phyloP scores from a whole-genome alignment of 2,113 vertebrate species.

The Chrysemys picta region DNA sequence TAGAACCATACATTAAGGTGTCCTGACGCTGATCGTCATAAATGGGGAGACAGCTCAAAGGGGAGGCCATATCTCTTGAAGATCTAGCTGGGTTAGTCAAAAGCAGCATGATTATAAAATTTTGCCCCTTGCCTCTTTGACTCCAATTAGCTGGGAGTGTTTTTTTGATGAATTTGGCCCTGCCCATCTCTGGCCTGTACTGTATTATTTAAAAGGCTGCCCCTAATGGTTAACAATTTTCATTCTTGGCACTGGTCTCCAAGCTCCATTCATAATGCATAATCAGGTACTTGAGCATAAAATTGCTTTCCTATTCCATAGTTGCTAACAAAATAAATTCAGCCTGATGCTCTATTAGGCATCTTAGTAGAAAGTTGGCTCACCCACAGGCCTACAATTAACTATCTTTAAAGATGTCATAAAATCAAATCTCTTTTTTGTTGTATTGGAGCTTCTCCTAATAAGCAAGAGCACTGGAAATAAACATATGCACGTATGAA shows the following conservation, averaged over 20 bases:
- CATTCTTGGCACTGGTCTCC: not conserved
- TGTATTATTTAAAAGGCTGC: slow-evolving; percentile 14
- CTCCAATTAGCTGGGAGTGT: rapidly evolving
- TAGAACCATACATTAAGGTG: not conserved
- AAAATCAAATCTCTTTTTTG: not conserved
- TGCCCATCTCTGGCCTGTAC: not conserved
- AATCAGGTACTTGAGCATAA: not conserved
- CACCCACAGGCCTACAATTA: not conserved
- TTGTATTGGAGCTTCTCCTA: not conserved
- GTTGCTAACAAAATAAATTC: slow-evolving; percentile 26
- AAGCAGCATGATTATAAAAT: not conserved
- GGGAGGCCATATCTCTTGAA: not conserved
- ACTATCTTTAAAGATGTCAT: not conserved
- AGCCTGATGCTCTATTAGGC: not conserved
- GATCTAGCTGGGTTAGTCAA: not conserved
- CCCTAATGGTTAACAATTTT: not conserved
- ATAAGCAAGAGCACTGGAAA: not conserved
- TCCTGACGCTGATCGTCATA: slow-evolving; percentile 16
- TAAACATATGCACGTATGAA: not conserved
- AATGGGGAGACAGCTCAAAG: not conserved
- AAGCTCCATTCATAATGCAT: not conserved
- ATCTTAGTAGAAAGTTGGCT: not conserved
- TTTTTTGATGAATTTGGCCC: not conserved
- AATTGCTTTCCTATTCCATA: not conserved
- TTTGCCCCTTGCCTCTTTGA: not conserved